These are phyloP conservation scores for Campylomormyrus numenius DNA, from an alignment of 2,113 vertebrate genomes.

Conservation along the genomic window DNA sequence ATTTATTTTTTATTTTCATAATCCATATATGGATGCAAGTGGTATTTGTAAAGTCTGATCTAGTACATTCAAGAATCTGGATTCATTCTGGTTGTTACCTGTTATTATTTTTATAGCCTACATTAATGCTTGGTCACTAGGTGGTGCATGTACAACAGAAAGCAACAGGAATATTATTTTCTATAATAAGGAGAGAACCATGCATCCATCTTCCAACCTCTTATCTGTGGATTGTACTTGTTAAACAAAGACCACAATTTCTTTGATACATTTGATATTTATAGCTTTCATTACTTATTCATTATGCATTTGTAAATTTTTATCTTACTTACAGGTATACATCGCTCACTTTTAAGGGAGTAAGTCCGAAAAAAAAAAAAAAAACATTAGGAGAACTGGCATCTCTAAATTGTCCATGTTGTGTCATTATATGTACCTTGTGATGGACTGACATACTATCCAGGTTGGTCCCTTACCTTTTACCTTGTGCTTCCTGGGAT, in stretches of 20 bases:
- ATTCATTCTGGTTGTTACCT: neutral
- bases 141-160: conserved; percentile 6
- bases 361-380: neutral
- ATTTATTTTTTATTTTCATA: neutral
- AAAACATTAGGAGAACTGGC: neutral
- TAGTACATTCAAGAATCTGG: neutral
- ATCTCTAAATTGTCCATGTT: neutral
- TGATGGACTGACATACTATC: neutral
- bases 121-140: neutral
- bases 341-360: neutral
- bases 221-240: conserved; percentile 16
- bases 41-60: neutral
- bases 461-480: neutral
- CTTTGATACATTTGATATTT: neutral
- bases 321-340: neutral
- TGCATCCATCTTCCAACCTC: neutral
- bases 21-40: neutral
- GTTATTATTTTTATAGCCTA: neutral
- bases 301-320: neutral
- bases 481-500: neutral
- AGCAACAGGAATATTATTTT: neutral
- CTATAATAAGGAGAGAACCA: neutral
- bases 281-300: neutral
- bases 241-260: conserved; percentile 19
- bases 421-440: neutral